A percentile compares a stretch with the other conserved stretches of the same genome.
phyloP scores from a whole-genome alignment of 2,888 invertebrate species.

The Nesidiocoris tenuis region DNA sequence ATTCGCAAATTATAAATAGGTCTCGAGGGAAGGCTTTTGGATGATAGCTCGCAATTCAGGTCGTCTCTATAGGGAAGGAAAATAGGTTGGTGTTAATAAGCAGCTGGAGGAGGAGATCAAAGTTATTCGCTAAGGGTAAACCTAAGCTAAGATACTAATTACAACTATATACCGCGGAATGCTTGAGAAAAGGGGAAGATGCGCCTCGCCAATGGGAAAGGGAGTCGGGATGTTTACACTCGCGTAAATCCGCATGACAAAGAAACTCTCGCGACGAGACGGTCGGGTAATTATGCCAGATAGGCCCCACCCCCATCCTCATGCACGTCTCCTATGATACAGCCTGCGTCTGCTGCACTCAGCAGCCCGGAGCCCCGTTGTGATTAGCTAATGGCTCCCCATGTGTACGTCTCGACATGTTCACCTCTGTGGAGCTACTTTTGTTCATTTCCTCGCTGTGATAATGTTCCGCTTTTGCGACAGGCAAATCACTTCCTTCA shows the following conservation, averaged over 20 bases:
- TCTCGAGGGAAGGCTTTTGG: constrained; percentile 28
- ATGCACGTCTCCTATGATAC: neutral
- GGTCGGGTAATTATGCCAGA: constrained; percentile 41
- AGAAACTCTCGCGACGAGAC: constrained; percentile 33
- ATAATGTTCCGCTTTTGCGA: constrained; percentile 18
- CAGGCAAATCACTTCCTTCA: constrained; percentile 1
- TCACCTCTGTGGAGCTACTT: constrained; percentile 5
- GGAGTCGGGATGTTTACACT: constrained; percentile 27
- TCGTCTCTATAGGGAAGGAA: constrained; percentile 31
- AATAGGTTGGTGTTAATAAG: constrained; percentile 43
- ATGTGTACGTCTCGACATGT: neutral
- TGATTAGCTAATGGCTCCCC: constrained; percentile 42
- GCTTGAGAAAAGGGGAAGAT: constrained; percentile 26
- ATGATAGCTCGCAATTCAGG: constrained; percentile 15
- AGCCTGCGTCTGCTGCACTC: neutral
- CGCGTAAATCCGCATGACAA: constrained; percentile 36
- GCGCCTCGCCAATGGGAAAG: neutral
- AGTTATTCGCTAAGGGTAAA: constrained; percentile 20
- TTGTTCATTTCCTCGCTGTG: constrained; percentile 22
- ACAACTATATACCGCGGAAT: constrained; percentile 43
- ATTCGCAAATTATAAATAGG: constrained; percentile 20
- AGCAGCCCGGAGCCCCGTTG: neutral
- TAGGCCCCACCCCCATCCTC: constrained; percentile 9
- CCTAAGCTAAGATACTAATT: constrained; percentile 44
- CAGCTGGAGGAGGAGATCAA: constrained; percentile 40